Conservation (phyloP, 2,888 invertebrate genomes). For the Geophilus truncorum region DNA sequence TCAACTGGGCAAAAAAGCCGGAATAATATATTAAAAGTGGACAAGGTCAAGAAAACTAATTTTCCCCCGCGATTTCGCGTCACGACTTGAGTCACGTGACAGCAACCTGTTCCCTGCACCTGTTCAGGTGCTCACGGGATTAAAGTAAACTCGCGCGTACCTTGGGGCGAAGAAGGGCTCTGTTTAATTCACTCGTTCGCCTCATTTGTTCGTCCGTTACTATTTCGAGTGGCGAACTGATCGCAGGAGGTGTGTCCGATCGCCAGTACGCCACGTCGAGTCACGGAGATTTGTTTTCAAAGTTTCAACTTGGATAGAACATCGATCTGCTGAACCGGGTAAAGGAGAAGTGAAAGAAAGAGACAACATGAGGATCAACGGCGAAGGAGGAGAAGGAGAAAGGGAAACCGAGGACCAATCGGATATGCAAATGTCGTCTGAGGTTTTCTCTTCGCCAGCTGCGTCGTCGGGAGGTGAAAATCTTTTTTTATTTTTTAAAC, state of each 20-base stretch:
- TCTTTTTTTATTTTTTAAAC: neutral
- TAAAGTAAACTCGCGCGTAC: neutral
- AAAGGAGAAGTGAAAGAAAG: too few species aligned
- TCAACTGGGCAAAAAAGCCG: neutral
- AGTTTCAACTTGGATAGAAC: too few species aligned
- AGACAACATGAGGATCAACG: slow-evolving; percentile 13
- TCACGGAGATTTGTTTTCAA: neutral
- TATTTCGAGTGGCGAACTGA: neutral
- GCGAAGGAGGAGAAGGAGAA: neutral
- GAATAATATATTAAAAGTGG: neutral
- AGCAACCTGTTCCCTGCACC: neutral
- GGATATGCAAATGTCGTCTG: slow-evolving; percentile 7
- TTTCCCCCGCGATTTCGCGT: neutral
- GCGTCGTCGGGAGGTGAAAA: neutral
- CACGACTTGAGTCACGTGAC: slow-evolving; percentile 8
- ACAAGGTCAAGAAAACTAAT: slow-evolving; percentile 7
- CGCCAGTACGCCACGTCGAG: neutral
- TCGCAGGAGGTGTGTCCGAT: slow-evolving; percentile 13
- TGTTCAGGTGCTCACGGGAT: neutral
- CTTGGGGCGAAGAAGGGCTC: slow-evolving; percentile 5
- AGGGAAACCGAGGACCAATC: neutral
- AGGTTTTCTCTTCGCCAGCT: neutral
- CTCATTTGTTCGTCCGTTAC: neutral
- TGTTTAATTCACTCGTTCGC: slow-evolving; percentile 1
- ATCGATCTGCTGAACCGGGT: too few species aligned